Percentiles rank a stretch among this genome's conserved stretches.
These are phyloP conservation scores for Scleropages formosus DNA, from an alignment of 2,797 vertebrate species.

Conservation along the genomic window DNA sequence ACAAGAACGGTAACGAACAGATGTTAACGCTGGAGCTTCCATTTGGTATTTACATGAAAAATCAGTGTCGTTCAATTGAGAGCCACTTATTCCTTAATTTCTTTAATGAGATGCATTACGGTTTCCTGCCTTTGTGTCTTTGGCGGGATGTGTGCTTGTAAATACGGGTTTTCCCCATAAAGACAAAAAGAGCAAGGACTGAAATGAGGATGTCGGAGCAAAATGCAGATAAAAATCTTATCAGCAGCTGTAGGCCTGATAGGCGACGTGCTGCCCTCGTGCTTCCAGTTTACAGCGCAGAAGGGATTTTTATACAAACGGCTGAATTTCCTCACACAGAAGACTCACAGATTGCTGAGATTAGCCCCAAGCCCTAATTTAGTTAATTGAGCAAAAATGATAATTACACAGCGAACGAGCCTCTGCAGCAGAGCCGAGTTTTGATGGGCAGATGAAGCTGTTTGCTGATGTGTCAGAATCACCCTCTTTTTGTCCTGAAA, in stretches of 20 bases:
- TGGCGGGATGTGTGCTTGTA: background rate
- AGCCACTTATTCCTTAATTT: too few relatives aligned
- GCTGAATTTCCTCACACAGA: background rate
- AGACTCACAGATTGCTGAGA: background rate
- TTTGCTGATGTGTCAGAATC: constrained; percentile 11
- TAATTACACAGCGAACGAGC: constrained; percentile 17
- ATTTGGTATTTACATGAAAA: too few relatives aligned
- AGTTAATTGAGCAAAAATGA: constrained; percentile 23
- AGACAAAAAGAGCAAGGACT: too few relatives aligned
- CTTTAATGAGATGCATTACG: too few relatives aligned
- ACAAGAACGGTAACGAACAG: too few relatives aligned
- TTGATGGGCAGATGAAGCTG: background rate
- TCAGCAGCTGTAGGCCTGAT: too few relatives aligned
- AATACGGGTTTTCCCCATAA: background rate
- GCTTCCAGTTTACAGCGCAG: background rate
- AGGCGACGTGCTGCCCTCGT: too few relatives aligned
- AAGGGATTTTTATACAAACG: constrained; percentile 6
- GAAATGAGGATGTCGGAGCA: background rate
- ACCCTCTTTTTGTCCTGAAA: background rate
- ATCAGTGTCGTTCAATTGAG: too few relatives aligned
- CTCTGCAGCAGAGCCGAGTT: background rate
- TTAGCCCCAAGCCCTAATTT: constrained; percentile 3
- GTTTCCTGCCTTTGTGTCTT: constrained; percentile 6
- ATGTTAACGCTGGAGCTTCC: too few relatives aligned
- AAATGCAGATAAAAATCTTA: background rate